These are phyloP conservation scores for Eudasyphora cyanicolor DNA, from an alignment of 2,888 invertebrate genomes.

Conservation along the genomic window DNA sequence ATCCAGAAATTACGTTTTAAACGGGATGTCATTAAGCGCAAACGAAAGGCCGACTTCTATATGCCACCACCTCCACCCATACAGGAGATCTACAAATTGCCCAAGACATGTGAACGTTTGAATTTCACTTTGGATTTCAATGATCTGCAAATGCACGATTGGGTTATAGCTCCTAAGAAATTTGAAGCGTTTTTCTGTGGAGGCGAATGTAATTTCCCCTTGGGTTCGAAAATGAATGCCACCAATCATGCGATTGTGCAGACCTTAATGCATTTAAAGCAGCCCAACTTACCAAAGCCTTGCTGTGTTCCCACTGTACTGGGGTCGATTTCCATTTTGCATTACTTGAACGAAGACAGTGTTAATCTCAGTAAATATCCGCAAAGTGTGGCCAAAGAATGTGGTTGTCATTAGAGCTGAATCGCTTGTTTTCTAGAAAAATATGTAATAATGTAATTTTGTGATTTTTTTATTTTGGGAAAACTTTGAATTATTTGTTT, in stretches of 20 bases:
- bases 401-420: constrained; percentile 93
- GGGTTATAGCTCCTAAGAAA: constrained; percentile 97
- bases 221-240: constrained; percentile 95
- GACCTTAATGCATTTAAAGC: constrained; percentile 91
- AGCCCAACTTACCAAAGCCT: constrained; percentile 91
- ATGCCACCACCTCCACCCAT: constrained; percentile 58
- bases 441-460: no score
- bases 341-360: constrained; percentile 93
- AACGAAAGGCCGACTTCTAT: constrained; percentile 75
- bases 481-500: not conserved
- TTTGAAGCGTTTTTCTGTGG: constrained; percentile 96
- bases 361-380: constrained; percentile 95
- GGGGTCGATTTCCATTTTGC: constrained; percentile 92
- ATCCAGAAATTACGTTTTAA: constrained; percentile 78
- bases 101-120: constrained; percentile 91
- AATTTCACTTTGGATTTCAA: constrained; percentile 95
- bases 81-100: constrained; percentile 68
- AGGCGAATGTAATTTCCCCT: constrained; percentile 95
- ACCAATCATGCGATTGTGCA: constrained; percentile 98
- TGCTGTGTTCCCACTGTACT: constrained; percentile 96
- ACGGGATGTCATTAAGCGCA: constrained; percentile 78
- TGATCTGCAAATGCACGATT: constrained; percentile 93
- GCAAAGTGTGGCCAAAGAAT: constrained; percentile 97
- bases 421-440: no score
- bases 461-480: not conserved